Conservation (phyloP, 2,797 vertebrate genomes). For the Pygocentrus nattereri region DNA sequence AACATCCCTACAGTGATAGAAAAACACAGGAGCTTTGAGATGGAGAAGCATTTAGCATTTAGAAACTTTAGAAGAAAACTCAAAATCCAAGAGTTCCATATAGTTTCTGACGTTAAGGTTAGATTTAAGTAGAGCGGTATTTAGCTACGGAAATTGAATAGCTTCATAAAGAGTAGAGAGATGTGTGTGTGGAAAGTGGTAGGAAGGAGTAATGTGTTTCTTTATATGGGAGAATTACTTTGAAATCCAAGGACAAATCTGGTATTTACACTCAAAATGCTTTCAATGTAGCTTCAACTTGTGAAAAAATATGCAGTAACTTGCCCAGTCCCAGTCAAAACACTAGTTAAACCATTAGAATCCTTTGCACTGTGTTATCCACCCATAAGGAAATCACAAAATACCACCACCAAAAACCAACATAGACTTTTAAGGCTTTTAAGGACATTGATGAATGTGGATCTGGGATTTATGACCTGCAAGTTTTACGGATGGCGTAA, state of each 20-base stretch:
- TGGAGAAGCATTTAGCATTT: too few relatives aligned
- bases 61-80: too few relatives aligned
- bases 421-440: too few relatives aligned
- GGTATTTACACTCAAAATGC: conserved; percentile 26
- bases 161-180: neutral
- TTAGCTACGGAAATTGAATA: neutral
- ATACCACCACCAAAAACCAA: too few relatives aligned
- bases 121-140: neutral
- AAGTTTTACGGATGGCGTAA: neutral
- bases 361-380: too few relatives aligned
- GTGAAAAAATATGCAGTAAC: conserved; percentile 27
- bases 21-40: neutral
- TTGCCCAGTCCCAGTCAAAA: too few relatives aligned
- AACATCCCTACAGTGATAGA: neutral
- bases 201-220: neutral
- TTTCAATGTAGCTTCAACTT: conserved; percentile 30
- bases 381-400: too few relatives aligned
- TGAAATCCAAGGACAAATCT: conserved; percentile 36
- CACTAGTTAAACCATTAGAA: too few relatives aligned
- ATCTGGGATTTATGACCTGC: neutral
- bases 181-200: neutral
- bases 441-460: neutral
- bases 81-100: too few relatives aligned
- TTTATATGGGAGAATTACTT: conserved; percentile 15
- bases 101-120: neutral